Base-by-base conservation (phyloP, 2,113 vertebrate genomes). In the Percina caprodes region DNA sequence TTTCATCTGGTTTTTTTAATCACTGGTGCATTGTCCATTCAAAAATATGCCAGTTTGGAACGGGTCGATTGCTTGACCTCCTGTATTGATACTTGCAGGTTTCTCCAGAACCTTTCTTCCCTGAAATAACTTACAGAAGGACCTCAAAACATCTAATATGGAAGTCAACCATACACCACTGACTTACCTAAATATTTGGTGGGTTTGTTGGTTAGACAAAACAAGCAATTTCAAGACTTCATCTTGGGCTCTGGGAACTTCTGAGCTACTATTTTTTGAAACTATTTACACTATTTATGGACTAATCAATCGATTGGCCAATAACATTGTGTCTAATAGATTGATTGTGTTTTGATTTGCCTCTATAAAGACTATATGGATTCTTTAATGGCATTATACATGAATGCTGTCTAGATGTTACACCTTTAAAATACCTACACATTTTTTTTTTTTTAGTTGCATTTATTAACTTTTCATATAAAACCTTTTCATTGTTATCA, bases 401-500 rank as follows among this genome's bases (percentile, higher is more conserved):
- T 16, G 10, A 42, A 9, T 42, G 10, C 39, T 42, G 39, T 42
- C 39, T 39, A 39, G 35, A 42, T 9, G 39, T 10, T 42, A 10
- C 9, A 11, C 39, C 39, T 42, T 42, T 63, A 23, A 45, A 49
- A n/a, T 35, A 21, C 19, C 12, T 12, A 18, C 21, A 54, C 3
- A 2, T 7, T 9, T 13, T 5, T 6, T 9, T 18, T 5, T 6
- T 24, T 42, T 55, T 8, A 56, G 33, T 6, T 4, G 39, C 9
- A 42, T 11, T 26, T 3, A 19, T 9, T 46, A 6, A 46, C 23
- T 26, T 46, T 19, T 26, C 16, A 58, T 19, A 3, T 23, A 16
- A 61, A 51, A 39, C 45, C 74, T 42, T 45, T 16, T 73, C 39
- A 39, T 71, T 65, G 45, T 0, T 54, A 21, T 73, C 60, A 19